phyloP scores from a whole-genome alignment of 2,797 vertebrate species.

The Paguma larvata region DNA sequence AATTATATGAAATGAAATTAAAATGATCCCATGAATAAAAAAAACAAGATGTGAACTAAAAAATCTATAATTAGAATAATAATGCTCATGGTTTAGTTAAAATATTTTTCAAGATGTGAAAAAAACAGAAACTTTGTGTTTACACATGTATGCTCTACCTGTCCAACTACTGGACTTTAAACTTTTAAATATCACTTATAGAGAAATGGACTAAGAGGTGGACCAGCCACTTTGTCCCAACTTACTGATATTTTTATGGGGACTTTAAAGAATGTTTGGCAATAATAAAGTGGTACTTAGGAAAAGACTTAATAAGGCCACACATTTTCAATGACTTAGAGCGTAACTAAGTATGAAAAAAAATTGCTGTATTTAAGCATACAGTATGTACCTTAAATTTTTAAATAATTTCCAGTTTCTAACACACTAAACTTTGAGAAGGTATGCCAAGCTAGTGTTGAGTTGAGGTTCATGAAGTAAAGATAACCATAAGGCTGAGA shows the following conservation, averaged over 20 bases:
- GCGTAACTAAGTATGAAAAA: background rate
- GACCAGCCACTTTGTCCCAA: background rate
- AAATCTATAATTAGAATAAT: slow-evolving; percentile 29
- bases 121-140: slow-evolving; percentile 37
- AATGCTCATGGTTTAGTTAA: slow-evolving; percentile 9
- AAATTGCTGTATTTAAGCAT: background rate
- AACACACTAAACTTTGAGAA: background rate
- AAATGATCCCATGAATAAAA: slow-evolving; percentile 29
- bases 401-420: slow-evolving; percentile 20
- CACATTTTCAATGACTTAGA: slow-evolving; percentile 22
- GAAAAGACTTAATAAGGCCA: background rate
- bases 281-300: background rate
- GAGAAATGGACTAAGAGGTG: background rate
- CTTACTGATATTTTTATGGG: background rate
- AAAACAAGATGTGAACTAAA: background rate
- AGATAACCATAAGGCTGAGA: background rate
- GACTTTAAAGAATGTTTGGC: slow-evolving; percentile 26
- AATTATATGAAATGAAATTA: slow-evolving; percentile 52
- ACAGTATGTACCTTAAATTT: background rate
- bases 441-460: background rate
- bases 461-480: slow-evolving; percentile 30
- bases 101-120: slow-evolving; percentile 19
- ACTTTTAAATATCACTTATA: slow-evolving; percentile 35
- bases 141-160: background rate
- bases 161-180: slow-evolving; percentile 35